These are phyloP conservation scores for Thereva unica DNA, from an alignment of 2,888 invertebrate genomes.

Conservation along the genomic window DNA sequence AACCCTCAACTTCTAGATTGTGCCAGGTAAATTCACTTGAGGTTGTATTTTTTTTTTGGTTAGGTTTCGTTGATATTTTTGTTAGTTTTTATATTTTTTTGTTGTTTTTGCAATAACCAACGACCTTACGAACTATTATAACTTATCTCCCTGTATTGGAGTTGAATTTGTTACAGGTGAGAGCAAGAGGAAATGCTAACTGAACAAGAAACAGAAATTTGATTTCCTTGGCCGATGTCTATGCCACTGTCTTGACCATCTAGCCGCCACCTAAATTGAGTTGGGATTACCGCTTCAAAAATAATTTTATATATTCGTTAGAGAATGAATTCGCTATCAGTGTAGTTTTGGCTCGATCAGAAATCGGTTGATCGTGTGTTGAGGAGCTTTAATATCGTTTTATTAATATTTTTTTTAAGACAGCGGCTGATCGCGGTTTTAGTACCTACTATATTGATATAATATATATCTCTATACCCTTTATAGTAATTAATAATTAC, in stretches of 20 bases:
- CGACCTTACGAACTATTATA: too few species aligned
- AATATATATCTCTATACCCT: too few species aligned
- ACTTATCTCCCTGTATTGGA: constrained; percentile 53
- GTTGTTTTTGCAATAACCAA: too few species aligned
- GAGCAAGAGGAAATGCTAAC: constrained; percentile 11
- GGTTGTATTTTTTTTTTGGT: too few species aligned
- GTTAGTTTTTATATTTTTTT: too few species aligned
- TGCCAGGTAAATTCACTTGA: too few species aligned
- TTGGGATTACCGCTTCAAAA: background rate
- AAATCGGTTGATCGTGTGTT: constrained; percentile 39
- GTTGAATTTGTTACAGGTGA: constrained; percentile 44
- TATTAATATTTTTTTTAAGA: background rate
- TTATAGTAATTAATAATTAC: too few species aligned
- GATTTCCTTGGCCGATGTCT: constrained; percentile 27
- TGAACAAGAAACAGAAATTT: constrained; percentile 2
- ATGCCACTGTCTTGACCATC: constrained; percentile 25
- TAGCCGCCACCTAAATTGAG: constrained; percentile 1
- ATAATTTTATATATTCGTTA: constrained; percentile 40
- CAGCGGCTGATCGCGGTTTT: background rate
- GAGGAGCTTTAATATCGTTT: constrained; percentile 1
- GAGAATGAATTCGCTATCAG: constrained; percentile 27
- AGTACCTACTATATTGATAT: too few species aligned
- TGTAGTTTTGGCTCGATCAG: constrained; percentile 41
- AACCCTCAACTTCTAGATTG: too few species aligned
- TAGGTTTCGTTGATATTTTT: too few species aligned